Conservation (phyloP, 1,140 invertebrate genomes). For the Pogonognathellus flavescens region DNA sequence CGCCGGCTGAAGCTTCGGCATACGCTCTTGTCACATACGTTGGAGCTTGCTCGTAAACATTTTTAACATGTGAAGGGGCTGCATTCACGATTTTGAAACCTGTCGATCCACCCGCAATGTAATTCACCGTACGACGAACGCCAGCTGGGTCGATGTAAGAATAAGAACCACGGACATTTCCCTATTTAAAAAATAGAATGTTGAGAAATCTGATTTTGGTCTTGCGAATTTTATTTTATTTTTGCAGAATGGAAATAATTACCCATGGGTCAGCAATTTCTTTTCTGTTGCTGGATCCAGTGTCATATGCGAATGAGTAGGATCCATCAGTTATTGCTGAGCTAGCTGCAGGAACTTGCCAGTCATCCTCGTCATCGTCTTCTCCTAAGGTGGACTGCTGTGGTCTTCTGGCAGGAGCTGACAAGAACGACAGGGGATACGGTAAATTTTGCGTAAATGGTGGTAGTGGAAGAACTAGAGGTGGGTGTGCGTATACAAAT, state of each 20-base stretch:
- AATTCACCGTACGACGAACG: constrained; percentile 58
- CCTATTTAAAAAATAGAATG: constrained; percentile 63
- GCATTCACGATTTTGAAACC: constrained; percentile 60
- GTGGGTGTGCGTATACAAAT: background rate
- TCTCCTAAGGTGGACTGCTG: background rate
- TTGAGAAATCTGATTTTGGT: too few relatives aligned
- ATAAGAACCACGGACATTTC: constrained; percentile 80
- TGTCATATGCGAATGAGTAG: constrained; percentile 76
- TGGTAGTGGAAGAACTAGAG: background rate
- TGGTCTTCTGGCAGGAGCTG: background rate
- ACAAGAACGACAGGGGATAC: constrained; percentile 34
- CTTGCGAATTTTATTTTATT: too few relatives aligned
- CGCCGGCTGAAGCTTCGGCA: background rate
- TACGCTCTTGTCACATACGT: background rate
- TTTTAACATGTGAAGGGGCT: constrained; percentile 27
- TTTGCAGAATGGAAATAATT: too few relatives aligned
- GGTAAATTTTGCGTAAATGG: constrained; percentile 23
- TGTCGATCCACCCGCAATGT: constrained; percentile 52
- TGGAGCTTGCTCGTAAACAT: constrained; percentile 41
- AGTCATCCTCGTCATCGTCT: constrained; percentile 12
- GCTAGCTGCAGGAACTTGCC: constrained; percentile 6
- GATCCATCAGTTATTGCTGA: constrained; percentile 30
- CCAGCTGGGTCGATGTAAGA: constrained; percentile 74
- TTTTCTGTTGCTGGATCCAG: constrained; percentile 79
- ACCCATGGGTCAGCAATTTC: constrained; percentile 77